Conservation (phyloP, 2,113 vertebrate species). For the Tenrec ecaudatus region DNA sequence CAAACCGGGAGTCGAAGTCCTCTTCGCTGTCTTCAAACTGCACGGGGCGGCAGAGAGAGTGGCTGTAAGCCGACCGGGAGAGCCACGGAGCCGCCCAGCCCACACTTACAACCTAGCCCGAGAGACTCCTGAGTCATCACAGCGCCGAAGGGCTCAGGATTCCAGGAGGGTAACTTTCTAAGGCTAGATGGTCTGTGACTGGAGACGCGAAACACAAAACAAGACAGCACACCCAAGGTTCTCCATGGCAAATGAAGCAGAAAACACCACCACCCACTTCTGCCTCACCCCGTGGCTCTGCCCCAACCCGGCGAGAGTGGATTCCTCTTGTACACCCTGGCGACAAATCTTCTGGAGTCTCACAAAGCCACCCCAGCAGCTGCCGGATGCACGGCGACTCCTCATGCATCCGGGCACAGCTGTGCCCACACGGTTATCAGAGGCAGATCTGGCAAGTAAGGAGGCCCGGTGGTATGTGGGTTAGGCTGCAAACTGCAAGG, state of each 20-base stretch:
- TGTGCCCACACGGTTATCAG: not conserved
- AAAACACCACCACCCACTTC: not conserved
- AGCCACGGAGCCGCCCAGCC: rapidly evolving
- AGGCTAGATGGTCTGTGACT: not conserved
- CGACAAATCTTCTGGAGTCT: not conserved
- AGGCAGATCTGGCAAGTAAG: not conserved
- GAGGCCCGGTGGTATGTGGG: too few species aligned
- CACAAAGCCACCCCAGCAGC: not conserved
- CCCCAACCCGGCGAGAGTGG: not conserved
- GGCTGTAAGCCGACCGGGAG: not conserved
- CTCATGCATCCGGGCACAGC: not conserved
- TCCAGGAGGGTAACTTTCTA: not conserved
- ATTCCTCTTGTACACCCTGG: not conserved
- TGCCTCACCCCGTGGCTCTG: not conserved
- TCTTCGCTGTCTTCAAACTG: slow-evolving; percentile 99
- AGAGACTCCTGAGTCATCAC: rapidly evolving
- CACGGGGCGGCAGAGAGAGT: slow-evolving; percentile 40
- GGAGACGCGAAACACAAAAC: not conserved
- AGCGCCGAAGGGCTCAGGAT: not conserved
- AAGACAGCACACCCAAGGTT: not conserved
- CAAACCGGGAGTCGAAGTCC: slow-evolving; percentile 95
- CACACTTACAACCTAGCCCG: not conserved
- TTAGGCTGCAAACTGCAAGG: too few species aligned
- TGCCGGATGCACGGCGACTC: not conserved
- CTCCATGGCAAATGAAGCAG: not conserved